phyloP scores from a whole-genome alignment of 2,113 vertebrate species.

The Actinemys pallida region DNA sequence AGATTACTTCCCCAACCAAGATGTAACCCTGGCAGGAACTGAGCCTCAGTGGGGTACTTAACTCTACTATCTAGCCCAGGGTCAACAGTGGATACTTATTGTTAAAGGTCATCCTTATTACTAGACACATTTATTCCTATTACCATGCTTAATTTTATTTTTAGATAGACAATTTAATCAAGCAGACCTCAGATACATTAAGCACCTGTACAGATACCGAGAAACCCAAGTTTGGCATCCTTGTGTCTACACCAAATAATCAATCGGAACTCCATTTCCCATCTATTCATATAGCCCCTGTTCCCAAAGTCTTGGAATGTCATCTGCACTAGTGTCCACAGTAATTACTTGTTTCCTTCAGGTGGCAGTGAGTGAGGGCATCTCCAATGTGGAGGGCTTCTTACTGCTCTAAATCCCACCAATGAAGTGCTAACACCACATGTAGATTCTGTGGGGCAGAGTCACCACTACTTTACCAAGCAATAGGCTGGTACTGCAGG shows the following conservation, averaged over 20 bases:
- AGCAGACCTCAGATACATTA: not conserved
- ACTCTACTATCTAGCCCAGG: not conserved
- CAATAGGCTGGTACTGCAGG: not conserved
- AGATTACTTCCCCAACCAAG: not conserved
- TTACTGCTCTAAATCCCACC: not conserved
- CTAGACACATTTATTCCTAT: not conserved
- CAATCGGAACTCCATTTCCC: not conserved
- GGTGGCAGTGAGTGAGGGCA: not conserved
- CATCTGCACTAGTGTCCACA: not conserved
- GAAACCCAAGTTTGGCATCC: not conserved
- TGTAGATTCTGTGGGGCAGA: not conserved
- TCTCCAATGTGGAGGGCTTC: not conserved
- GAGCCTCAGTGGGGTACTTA: not conserved
- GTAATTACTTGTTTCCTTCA: not conserved
- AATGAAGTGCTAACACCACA: not conserved
- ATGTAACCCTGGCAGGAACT: not conserved
- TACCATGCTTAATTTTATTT: not conserved
- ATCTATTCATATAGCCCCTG: not conserved
- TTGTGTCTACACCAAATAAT: not conserved
- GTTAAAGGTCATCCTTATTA: not conserved
- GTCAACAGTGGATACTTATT: not conserved
- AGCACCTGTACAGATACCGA: not conserved
- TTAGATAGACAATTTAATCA: not conserved
- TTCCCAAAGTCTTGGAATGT: not conserved
- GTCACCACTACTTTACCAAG: not conserved